Base-by-base conservation (phyloP, 2,113 vertebrate species). In the Neotoma lepida region DNA sequence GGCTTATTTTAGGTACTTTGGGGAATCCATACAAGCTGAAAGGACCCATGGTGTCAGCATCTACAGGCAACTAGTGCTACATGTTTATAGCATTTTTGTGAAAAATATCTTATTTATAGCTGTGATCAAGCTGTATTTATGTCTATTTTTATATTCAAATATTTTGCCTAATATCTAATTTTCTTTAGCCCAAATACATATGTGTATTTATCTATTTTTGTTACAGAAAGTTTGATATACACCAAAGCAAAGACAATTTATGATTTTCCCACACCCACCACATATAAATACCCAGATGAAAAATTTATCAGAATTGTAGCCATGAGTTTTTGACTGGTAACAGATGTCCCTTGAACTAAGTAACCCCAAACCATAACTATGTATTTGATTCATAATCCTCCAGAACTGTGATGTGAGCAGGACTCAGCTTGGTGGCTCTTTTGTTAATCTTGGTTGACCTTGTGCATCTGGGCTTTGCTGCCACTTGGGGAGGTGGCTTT, bases 91-190 rank as follows among this genome's bases (percentile, higher is more conserved):
- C 64, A n/a, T 71, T 86, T 90, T 78, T 88, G 39, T 91, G 44
- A 28, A 94, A 95, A 90, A 66, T n/a, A 81, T 66, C 56, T 86
- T 80, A 61, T 93, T 18, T 90, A 63, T 86, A 82, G 10, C 89
- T 91, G 35, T 54, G 41, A 93, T 88, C 35, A 95, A 91, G 87
- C 4, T 86, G 9, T 91, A 68, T 73, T n/a, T 35, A 84, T 76
- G 33, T 90, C 30, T 90, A 92, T 80, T 87, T 96, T 95, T 92
- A 86, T 4, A 87, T 95, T 86, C 5, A 88, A 70, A 93, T 63
- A 26, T 77, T 64, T 94, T 93, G 74, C 24, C 86, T 90, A 84
- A 81, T 54, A 86, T 84, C 90, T 94, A 82, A 86, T 92, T 97
- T 78, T 87, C 24, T 26, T 88, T 95, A 78, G 6, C 44, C 14